Evolutionary conservation across 2,888 invertebrate genomes (phyloP), one percentile per base, ranked within the genome.

Genomic region (Molorchus minor): DNA sequence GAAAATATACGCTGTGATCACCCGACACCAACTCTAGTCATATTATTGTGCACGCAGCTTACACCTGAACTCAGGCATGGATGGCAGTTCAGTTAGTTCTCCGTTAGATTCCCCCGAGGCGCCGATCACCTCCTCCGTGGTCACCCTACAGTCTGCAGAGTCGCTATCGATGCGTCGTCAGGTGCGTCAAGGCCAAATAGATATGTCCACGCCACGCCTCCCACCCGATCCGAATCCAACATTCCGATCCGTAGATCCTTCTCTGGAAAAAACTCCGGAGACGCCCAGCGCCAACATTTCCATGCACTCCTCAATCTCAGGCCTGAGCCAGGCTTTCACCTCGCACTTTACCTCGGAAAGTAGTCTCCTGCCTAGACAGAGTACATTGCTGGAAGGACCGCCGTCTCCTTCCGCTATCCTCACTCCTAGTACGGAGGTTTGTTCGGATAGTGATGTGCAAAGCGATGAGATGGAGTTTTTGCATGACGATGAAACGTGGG

Each of bases 41-140:
- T 64, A 66, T 75, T 75, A 71, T 73, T 75, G 71, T 71, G 72
- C 75, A 78, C 72, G 68, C 84, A 93, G 93, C 84, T 91, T 91
- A 81, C 88, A 92, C 74, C 88, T 92, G 58, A 93, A 92, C 81
- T 90, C 91, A 69, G 91, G 90, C 77, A 85, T 88, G 68, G 92
- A 92, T 46, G 86, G 87, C 65, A 91, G 92, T 49, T 88, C 92
- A 3, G 84, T 90, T 58, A 91, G 91, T 67, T 92, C 92, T 62
- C 93, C 93, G n/a, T 82, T 92, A 77, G 93, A 93, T 79, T 92
- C 91, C 10, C 91, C 91, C 16, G 91, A 91, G 71, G 89, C 85
- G 44, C 87, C 86, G 54, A 85, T 87, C 65, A 87, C 87, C 61
- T 87, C 87, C 75, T 87, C 87, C 56, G 84, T 87, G 65, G 87